phyloP scores from a whole-genome alignment of 2,888 invertebrate species.

The Phymatocera aterrima region DNA sequence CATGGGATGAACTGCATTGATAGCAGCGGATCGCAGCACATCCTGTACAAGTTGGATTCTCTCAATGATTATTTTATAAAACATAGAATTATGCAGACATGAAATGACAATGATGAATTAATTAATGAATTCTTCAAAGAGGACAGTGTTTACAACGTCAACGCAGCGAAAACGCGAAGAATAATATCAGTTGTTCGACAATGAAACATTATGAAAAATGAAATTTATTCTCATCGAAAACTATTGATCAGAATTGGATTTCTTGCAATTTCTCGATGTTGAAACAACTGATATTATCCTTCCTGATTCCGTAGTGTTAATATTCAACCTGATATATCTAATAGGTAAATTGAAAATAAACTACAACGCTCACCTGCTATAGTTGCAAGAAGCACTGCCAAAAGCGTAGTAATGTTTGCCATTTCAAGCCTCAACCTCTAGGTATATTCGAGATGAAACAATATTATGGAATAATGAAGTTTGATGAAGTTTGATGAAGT shows the following conservation, averaged over 20 bases:
- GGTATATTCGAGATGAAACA: neutral
- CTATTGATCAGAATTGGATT: neutral
- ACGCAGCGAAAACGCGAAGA: too few relatives aligned
- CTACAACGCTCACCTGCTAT: conserved; percentile 33
- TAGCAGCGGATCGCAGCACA: conserved; percentile 88
- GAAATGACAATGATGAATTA: neutral
- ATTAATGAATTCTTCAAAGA: neutral
- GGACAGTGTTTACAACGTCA: too few relatives aligned
- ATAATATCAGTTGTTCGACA: too few relatives aligned
- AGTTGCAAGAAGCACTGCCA: conserved; percentile 23
- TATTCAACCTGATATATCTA: too few relatives aligned
- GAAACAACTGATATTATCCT: too few relatives aligned
- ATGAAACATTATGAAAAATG: too few relatives aligned
- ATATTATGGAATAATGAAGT: neutral
- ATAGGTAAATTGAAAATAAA: neutral
- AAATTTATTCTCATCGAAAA: too few relatives aligned
- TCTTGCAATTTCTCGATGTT: neutral
- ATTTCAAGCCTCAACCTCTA: conserved; percentile 9
- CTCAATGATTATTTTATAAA: neutral
- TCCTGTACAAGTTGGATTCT: conserved; percentile 52
- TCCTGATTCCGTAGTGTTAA: too few relatives aligned
- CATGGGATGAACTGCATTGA: conserved; percentile 93
- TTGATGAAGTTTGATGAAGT: neutral
- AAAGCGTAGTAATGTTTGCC: conserved; percentile 13
- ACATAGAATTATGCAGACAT: neutral